These are phyloP conservation scores for Kuschelorhynchus macadamiae DNA, from an alignment of 2,888 invertebrate species.

Conservation along the genomic window DNA sequence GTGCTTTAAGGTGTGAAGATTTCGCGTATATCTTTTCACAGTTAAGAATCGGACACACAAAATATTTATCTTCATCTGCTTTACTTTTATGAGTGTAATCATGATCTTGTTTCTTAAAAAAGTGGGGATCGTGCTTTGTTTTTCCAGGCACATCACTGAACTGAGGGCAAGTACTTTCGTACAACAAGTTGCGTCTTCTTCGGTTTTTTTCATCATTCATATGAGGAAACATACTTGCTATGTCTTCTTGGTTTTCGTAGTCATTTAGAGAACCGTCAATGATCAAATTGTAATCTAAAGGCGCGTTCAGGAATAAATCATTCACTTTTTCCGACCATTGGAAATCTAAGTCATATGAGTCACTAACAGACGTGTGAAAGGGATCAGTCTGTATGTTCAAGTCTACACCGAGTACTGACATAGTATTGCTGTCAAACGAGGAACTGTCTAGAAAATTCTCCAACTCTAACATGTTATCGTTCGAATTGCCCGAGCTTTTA, in stretches of 20 bases:
- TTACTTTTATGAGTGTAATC: conserved; percentile 61
- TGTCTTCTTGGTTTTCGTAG: conserved; percentile 52
- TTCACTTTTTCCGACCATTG: conserved; percentile 55
- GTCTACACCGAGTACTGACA: conserved; percentile 62
- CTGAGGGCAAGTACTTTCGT: conserved; percentile 61
- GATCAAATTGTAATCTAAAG: conserved; percentile 55
- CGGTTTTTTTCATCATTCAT: conserved; percentile 65
- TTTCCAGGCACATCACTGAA: conserved; percentile 43
- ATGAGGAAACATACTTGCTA: conserved; percentile 65
- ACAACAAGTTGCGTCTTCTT: conserved; percentile 65
- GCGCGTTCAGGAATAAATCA: conserved; percentile 56
- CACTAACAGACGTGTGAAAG: conserved; percentile 52
- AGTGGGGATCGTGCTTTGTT: conserved; percentile 45
- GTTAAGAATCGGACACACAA: conserved; percentile 78
- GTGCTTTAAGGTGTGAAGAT: conserved; percentile 91
- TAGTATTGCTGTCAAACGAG: conserved; percentile 50
- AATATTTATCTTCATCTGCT: conserved; percentile 70
- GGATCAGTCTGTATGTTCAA: conserved; percentile 57
- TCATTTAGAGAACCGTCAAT: conserved; percentile 50
- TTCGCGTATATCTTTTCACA: conserved; percentile 90
- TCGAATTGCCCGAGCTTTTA: conserved; percentile 14
- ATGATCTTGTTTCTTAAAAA: conserved; percentile 55
- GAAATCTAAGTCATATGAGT: conserved; percentile 56
- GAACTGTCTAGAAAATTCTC: conserved; percentile 43
- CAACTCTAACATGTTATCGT: conserved; percentile 29